A percentile compares a stretch with the other conserved stretches of the same genome.
These are phyloP conservation scores for Manis pentadactyla DNA, from an alignment of 2,797 vertebrate genomes.

Conservation along the genomic window DNA sequence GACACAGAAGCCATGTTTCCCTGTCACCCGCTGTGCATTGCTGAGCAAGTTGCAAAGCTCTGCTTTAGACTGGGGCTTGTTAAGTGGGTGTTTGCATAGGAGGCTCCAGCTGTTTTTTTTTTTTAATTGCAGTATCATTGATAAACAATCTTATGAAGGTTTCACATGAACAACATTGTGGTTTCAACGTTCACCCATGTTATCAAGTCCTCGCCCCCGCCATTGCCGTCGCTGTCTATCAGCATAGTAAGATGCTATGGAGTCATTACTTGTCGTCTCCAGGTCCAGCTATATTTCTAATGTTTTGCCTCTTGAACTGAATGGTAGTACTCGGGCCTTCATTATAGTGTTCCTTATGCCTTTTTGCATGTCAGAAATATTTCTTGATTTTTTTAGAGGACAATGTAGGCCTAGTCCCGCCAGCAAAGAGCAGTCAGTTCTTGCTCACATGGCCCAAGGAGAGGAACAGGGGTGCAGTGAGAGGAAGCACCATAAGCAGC, in stretches of 20 bases:
- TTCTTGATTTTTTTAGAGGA: background rate
- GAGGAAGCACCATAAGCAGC: background rate
- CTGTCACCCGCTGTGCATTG: background rate
- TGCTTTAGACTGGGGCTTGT: background rate
- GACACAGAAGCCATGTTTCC: background rate
- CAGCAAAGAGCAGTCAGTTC: background rate
- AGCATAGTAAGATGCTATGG: no score
- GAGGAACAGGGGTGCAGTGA: accelerated
- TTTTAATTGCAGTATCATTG: no score
- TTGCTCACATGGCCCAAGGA: background rate
- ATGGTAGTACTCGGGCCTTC: background rate
- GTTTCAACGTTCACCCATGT: no score
- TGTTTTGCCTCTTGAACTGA: background rate
- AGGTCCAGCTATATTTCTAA: background rate
- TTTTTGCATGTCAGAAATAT: background rate
- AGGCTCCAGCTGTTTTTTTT: background rate
- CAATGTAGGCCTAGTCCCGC: background rate
- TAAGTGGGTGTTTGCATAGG: background rate
- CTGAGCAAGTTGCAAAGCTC: background rate
- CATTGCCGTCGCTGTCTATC: no score
- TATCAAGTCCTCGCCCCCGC: no score
- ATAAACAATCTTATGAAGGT: no score
- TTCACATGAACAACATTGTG: no score
- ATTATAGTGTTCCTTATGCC: accelerated
- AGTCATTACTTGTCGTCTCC: no score